Conservation (phyloP, 2,888 invertebrate species). For the Prosapia bicincta region DNA sequence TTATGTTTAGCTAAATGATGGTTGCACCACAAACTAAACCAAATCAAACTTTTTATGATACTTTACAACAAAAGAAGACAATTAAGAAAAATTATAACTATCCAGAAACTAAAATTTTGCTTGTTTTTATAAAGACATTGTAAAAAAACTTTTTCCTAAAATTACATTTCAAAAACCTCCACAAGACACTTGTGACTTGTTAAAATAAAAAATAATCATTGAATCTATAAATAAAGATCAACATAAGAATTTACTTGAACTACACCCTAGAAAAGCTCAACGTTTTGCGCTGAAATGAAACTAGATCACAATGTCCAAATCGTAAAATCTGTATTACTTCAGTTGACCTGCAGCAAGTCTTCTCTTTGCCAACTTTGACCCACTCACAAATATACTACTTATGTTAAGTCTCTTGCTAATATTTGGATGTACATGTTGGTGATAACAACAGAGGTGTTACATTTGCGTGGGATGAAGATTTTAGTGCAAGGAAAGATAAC, state of each 20-base stretch:
- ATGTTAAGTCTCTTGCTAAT: conserved; percentile 37
- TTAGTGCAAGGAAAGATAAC: background rate
- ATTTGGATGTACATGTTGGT: conserved; percentile 35
- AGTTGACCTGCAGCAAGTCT: background rate
- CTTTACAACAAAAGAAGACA: too few relatives aligned
- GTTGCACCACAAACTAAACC: too few relatives aligned
- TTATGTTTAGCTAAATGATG: too few relatives aligned
- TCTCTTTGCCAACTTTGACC: conserved; percentile 29
- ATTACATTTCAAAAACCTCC: conserved; percentile 19
- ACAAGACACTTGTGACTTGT: conserved; percentile 5
- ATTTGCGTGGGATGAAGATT: conserved; percentile 30
- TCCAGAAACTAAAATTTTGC: too few relatives aligned
- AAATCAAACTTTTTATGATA: too few relatives aligned
- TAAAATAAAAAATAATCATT: conserved; percentile 2
- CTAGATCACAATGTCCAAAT: background rate
- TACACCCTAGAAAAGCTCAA: background rate
- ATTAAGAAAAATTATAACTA: too few relatives aligned
- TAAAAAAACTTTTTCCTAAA: conserved; percentile 20
- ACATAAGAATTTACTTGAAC: background rate
- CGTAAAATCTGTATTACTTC: background rate
- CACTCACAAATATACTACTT: conserved; percentile 41
- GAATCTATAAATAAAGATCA: background rate
- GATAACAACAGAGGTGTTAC: conserved; percentile 36
- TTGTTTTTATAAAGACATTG: background rate
- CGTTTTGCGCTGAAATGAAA: background rate